Evolutionary conservation across 1,140 invertebrate species (phyloP).

Genomic region (Bombus superbus): DNA sequence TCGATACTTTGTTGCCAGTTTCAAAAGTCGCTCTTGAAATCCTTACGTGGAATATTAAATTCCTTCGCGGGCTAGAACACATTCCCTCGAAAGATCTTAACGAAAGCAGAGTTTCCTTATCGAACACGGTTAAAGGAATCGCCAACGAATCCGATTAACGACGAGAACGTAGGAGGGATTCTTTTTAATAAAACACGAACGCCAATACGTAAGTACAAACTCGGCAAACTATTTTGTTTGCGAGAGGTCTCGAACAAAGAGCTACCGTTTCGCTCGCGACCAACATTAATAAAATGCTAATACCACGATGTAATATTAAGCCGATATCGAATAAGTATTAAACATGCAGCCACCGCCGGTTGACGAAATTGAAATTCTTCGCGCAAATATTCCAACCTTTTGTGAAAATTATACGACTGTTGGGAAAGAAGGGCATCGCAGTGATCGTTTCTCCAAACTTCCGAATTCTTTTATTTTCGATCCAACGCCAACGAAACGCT

Average conservation of each 20-base stretch:
- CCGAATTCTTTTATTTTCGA: conserved; percentile 16
- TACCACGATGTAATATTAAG: conserved; percentile 36
- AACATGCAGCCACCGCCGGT: conserved; percentile 2
- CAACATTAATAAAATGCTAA: conserved; percentile 49
- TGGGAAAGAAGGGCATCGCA: no score
- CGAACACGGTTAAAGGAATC: neutral
- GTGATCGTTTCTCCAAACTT: neutral
- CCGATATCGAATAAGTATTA: conserved; percentile 41
- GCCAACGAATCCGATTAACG: neutral
- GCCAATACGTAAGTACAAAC: neutral
- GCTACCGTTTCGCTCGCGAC: neutral
- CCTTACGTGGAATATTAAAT: neutral
- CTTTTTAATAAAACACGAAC: conserved; percentile 27
- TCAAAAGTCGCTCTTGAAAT: neutral
- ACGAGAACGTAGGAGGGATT: neutral
- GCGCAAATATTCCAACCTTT: neutral
- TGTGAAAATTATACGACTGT: conserved; percentile 13
- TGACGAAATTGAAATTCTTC: conserved; percentile 23
- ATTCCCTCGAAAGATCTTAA: neutral
- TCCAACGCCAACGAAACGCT: neutral
- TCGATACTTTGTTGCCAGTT: neutral
- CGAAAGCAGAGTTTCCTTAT: neutral
- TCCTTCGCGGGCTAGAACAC: neutral
- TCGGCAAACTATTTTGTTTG: neutral
- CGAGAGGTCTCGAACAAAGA: neutral